Base-by-base conservation (phyloP, 1,140 invertebrate species). In the Dendrolimus kikuchii region DNA sequence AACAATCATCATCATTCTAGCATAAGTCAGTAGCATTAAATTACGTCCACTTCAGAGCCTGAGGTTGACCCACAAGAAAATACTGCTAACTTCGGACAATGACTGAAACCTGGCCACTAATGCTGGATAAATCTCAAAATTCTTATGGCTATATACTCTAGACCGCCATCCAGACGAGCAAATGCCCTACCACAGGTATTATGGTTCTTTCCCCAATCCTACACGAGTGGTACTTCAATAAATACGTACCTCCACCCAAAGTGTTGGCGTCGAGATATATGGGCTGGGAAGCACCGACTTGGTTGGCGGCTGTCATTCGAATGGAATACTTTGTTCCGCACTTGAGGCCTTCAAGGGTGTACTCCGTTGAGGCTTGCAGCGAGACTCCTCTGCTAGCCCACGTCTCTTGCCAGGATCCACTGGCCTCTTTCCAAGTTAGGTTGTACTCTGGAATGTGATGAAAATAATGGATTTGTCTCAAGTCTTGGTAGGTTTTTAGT, bases 321-420 rank as follows among this genome's bases (percentile, higher is more conserved):
- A 95, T 81, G 55, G 92, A 88, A 60, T 94, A 94, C 48, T 90
- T 89, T 23, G 91, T 92, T 39, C 93, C 96, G 81, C 95, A 97
- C 63, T 92, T 91, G n/a, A 97, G 81, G 5, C 92, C 90, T 46
- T 91, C 91, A 5, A 96, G 80, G 0, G 91, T 93, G 61, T 93
- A 94, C 43, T 81, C 75, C 9, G 77, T 68, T 0, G 57, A 48
- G 0, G 71, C 68, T 40, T 82, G 76, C 0, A 80, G 56, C 5
- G 68, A 66, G 0, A 72, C 74, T 0, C 65, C 75, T 46, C 76
- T 77, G 49, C 76, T 73, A 0, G 71, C 64, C 79, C 77, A 81
- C 0, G 74, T 58, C 7, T 83, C 78, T 54, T 81, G 77, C 81
- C 80, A 85, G 1, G 67, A 66, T 0, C 72, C 71, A 46, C 71